These are phyloP conservation scores for Caerostris darwini DNA, from an alignment of 1,140 invertebrate genomes.

Conservation along the genomic window DNA sequence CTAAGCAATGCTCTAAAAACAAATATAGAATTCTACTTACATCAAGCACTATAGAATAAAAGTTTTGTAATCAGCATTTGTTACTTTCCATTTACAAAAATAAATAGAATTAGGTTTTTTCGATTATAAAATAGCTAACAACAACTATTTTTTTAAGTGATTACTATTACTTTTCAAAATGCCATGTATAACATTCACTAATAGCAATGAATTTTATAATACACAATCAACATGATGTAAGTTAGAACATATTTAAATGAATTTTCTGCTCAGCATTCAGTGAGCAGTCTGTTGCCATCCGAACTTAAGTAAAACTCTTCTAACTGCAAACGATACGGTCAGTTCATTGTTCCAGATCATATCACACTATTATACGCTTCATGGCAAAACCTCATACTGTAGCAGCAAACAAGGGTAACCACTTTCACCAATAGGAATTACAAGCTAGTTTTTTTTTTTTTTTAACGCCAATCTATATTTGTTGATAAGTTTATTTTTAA, in stretches of 20 bases:
- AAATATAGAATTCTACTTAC: too few species aligned
- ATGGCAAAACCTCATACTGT: not conserved
- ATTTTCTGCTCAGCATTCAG: not conserved
- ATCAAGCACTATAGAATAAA: too few species aligned
- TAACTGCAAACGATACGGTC: not conserved
- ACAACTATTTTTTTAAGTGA: too few species aligned
- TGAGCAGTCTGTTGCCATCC: not conserved
- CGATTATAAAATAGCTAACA: too few species aligned
- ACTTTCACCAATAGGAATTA: constrained; percentile 36
- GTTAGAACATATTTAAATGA: not conserved
- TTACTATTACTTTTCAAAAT: too few species aligned
- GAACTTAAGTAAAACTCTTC: not conserved
- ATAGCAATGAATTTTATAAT: not conserved
- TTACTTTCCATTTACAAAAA: too few species aligned
- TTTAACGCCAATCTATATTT: not conserved
- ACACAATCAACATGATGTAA: not conserved
- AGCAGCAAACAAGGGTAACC: not conserved
- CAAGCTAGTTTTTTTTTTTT: not conserved
- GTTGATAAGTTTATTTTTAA: constrained; percentile 43
- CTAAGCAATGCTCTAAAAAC: too few species aligned
- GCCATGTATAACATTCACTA: too few species aligned
- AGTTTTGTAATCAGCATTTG: too few species aligned
- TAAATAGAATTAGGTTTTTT: too few species aligned
- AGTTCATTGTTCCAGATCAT: constrained; percentile 1
- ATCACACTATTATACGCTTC: constrained; percentile 34